Conservation (phyloP, 1,140 invertebrate genomes). For the Hycleus cichorii region DNA sequence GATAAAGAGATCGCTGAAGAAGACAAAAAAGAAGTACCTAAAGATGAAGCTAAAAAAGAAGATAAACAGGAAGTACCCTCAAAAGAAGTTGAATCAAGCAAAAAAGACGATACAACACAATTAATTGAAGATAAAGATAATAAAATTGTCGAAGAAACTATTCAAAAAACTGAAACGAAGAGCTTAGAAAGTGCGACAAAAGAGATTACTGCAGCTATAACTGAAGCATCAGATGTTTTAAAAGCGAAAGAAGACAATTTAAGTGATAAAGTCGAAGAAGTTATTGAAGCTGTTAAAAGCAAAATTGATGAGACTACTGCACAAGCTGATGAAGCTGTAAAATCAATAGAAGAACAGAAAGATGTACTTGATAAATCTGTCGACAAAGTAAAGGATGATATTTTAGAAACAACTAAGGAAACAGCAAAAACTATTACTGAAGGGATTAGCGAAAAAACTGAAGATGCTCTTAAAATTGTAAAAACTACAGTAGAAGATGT, state of each 20-base stretch:
- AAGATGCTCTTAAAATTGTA: background rate
- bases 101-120: background rate
- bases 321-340: conserved; percentile 2
- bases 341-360: background rate
- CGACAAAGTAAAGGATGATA: background rate
- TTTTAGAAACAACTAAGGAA: conserved; percentile 2
- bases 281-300: background rate
- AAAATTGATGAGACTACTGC: background rate
- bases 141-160: no score
- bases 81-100: conserved; percentile 1
- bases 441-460: conserved; percentile 2
- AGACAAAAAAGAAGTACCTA: background rate
- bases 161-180: no score
- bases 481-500: background rate
- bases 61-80: conserved; percentile 9
- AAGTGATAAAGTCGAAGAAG: conserved; percentile 1
- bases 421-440: conserved; percentile 30
- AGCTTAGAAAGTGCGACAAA: background rate
- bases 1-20: background rate
- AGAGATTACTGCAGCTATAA: background rate
- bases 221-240: no score
- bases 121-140: background rate
- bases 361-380: background rate
- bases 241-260: background rate
- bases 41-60: background rate